Evolutionary conservation across 2,888 invertebrate genomes (phyloP).

Genomic region (Crocallis elinguaria): DNA sequence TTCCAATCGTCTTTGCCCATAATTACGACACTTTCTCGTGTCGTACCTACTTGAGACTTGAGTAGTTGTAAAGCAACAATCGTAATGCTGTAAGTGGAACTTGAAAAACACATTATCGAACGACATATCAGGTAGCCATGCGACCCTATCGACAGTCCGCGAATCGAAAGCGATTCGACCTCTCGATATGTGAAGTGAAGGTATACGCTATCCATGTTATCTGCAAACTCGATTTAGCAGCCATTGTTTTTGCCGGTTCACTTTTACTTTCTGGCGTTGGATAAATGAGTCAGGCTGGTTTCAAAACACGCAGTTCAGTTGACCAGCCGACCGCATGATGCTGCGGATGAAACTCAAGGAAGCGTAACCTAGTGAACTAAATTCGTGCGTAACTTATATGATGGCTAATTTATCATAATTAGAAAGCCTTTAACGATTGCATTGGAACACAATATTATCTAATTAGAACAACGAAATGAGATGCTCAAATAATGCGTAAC

Average conservation of each 20-base stretch:
- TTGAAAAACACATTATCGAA: constrained; percentile 45
- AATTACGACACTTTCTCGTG: constrained; percentile 40
- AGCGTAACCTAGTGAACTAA: constrained; percentile 32
- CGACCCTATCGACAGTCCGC: constrained; percentile 28
- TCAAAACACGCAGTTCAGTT: constrained; percentile 25
- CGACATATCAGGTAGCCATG: constrained; percentile 24
- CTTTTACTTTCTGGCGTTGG: constrained; percentile 50
- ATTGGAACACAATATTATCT: constrained; percentile 10
- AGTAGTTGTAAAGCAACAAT: constrained; percentile 38
- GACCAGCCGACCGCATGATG: constrained; percentile 25
- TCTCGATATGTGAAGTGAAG: constrained; percentile 35
- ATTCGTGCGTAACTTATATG: constrained; percentile 22
- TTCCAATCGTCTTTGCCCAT: constrained; percentile 25
- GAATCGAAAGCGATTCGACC: constrained; percentile 57
- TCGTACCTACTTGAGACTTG: constrained; percentile 23
- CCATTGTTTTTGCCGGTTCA: constrained; percentile 44
- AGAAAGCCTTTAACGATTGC: constrained; percentile 16
- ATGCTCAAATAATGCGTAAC: constrained; percentile 5
- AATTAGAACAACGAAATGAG: constrained; percentile 14
- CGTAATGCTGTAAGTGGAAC: constrained; percentile 49
- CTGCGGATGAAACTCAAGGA: constrained; percentile 26
- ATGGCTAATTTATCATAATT: constrained; percentile 22
- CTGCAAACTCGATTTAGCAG: constrained; percentile 30
- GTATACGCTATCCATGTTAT: constrained; percentile 25
- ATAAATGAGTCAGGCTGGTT: constrained; percentile 32